Percentiles rank a stretch among this genome's conserved stretches.
Conservation (phyloP, 2,888 invertebrate genomes). For the Sphinx pinastri region DNA sequence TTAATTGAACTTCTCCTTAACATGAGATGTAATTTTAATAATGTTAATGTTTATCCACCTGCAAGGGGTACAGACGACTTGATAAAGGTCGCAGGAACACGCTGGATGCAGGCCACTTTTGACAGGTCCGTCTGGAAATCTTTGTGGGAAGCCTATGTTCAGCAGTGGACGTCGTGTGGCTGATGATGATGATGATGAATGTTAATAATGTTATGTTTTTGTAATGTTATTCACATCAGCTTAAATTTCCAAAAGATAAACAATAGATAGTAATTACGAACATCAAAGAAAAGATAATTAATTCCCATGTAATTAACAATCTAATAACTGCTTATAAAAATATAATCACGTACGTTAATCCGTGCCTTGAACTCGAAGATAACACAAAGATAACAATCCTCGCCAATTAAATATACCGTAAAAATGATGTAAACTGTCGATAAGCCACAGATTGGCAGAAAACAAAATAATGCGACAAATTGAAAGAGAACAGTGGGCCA, state of each 20-base stretch:
- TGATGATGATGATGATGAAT: too few relatives aligned
- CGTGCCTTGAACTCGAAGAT: slow-evolving; percentile 3
- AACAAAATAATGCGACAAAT: slow-evolving; percentile 16
- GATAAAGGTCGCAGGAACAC: too few relatives aligned
- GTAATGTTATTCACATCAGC: too few relatives aligned
- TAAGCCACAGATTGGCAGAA: slow-evolving; percentile 4
- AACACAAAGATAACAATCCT: neutral
- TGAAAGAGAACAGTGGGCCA: slow-evolving; percentile 15
- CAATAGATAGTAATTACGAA: neutral
- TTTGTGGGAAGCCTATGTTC: too few relatives aligned
- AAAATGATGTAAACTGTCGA: slow-evolving; percentile 5
- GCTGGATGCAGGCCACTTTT: too few relatives aligned
- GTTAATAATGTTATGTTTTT: too few relatives aligned
- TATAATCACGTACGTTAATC: neutral
- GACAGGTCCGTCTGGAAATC: too few relatives aligned
- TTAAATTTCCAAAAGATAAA: neutral
- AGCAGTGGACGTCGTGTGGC: too few relatives aligned
- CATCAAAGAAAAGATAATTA: neutral
- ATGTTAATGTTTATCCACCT: too few relatives aligned
- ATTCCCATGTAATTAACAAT: neutral
- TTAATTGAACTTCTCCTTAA: too few relatives aligned
- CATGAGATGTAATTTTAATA: too few relatives aligned
- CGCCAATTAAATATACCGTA: neutral
- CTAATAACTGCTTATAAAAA: neutral
- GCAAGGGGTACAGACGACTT: too few relatives aligned